Base-by-base conservation (phyloP, 2,113 vertebrate genomes). In the Camelus dromedarius region DNA sequence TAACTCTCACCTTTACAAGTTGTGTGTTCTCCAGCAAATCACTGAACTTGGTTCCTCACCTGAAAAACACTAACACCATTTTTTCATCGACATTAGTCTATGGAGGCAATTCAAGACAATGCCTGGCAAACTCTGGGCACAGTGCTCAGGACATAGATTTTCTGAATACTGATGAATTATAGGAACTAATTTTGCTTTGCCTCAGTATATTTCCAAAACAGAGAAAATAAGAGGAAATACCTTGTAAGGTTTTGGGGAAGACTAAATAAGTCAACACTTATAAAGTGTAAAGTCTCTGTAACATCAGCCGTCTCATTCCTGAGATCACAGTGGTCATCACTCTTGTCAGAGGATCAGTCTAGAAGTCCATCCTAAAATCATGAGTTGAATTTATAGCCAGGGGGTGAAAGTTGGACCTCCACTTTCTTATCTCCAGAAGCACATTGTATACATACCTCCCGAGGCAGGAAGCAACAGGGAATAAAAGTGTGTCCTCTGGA, bases 391-490 rank as follows among this genome's bases (percentile, higher is more conserved):
- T 56, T 82, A 24, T 12, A 46, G 10, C 3, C 58, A 5, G 8
- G 14, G 5, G 18, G 7, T 52, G 28, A 24, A 19, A 35, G 24
- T 83, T 69, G 12, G 7, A 69, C 50, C 24, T 72, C 64, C 32
- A 56, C 19, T 82, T 73, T 79, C 54, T 79, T 12, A 32, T 86
- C 19, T 35, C 18, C 1, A 3, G 22, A 76, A 70, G 26, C 62
- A 26, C 4, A 26, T 58, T 10, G 6, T 20, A 48, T 48, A 28
- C 0, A 1, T 69, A 38, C 0, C 7, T 64, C 24, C 42, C 46
- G 26, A 19, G 2, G 18, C 22, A 81, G 28, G 32, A 69, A 10
- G 64, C 6, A n/a, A 35, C 9, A 20, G 0, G 2, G 56, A 72
- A 58, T 32, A 15, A 35, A 10, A 77, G 1, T 1, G 12, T 50